Conservation (phyloP, 2,113 vertebrate species). For the Mesocricetus auratus region DNA sequence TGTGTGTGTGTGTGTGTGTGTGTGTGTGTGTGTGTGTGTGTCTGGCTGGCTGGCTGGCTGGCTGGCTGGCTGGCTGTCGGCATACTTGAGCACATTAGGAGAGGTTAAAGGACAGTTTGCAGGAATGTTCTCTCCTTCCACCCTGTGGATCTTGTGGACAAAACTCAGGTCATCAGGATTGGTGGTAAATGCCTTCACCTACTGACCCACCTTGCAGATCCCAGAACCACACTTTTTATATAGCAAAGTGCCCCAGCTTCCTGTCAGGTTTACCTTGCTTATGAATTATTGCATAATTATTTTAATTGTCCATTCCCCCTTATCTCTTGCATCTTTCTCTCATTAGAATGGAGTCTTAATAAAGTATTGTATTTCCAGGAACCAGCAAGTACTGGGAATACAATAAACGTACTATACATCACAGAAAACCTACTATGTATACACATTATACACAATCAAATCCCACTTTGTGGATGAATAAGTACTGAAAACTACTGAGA, state of each 20-base stretch:
- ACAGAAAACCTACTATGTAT: not conserved
- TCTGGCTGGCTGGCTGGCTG: not conserved
- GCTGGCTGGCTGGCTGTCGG: too few species aligned
- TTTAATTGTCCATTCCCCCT: not conserved
- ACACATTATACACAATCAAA: not conserved
- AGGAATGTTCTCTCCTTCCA: not conserved
- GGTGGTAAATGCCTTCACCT: not conserved
- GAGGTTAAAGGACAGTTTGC: not conserved
- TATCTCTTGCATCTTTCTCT: not conserved
- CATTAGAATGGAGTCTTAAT: slow-evolving; percentile 17
- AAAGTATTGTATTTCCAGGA: slow-evolving; percentile 2
- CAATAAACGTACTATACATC: not conserved
- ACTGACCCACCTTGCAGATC: not conserved
- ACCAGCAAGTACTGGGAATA: not conserved
- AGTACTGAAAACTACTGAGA: slow-evolving; percentile 20
- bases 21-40: not conserved
- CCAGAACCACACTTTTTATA: not conserved
- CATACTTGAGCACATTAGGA: not conserved
- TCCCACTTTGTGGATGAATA: not conserved
- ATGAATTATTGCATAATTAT: not conserved
- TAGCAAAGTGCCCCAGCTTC: not conserved
- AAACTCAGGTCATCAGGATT: not conserved
- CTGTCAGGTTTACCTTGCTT: not conserved
- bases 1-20: not conserved
- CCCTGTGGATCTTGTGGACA: not conserved